Conservation (phyloP, 2,113 vertebrate genomes). For the Alexandromys fortis region DNA sequence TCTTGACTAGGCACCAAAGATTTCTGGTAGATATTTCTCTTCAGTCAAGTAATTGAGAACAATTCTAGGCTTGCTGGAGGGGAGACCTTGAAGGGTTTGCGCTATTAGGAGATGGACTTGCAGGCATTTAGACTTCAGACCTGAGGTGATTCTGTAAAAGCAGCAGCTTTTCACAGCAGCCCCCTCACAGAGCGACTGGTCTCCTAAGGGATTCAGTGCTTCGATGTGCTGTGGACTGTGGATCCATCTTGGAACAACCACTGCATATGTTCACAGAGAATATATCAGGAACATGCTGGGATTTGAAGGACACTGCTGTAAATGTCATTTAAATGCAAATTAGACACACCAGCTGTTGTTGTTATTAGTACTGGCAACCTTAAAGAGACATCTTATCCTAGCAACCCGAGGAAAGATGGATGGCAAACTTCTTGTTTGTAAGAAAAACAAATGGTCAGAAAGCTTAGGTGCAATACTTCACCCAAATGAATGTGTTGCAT, state of each 20-base stretch:
- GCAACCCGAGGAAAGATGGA: slow-evolving; percentile 19
- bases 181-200: background rate
- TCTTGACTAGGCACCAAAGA: background rate
- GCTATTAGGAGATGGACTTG: background rate
- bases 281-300: slow-evolving; percentile 20
- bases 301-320: slow-evolving; percentile 57
- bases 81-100: background rate
- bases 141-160: background rate
- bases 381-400: slow-evolving; percentile 53
- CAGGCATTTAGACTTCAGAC: background rate
- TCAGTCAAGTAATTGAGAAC: background rate
- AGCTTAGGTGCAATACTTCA: slow-evolving; percentile 3
- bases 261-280: background rate
- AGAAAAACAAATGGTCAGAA: slow-evolving; percentile 15
- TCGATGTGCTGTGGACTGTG: background rate
- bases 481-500: slow-evolving; percentile 26
- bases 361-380: slow-evolving; percentile 37
- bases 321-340: slow-evolving; percentile 73
- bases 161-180: background rate
- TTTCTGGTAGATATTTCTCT: background rate
- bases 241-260: background rate
- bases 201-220: background rate
- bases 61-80: background rate
- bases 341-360: slow-evolving; percentile 63
- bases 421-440: slow-evolving; percentile 33